A percentile compares a stretch with the other conserved stretches of the same genome.
Conservation (phyloP, 1,140 invertebrate genomes). For the Eueides isabella region DNA sequence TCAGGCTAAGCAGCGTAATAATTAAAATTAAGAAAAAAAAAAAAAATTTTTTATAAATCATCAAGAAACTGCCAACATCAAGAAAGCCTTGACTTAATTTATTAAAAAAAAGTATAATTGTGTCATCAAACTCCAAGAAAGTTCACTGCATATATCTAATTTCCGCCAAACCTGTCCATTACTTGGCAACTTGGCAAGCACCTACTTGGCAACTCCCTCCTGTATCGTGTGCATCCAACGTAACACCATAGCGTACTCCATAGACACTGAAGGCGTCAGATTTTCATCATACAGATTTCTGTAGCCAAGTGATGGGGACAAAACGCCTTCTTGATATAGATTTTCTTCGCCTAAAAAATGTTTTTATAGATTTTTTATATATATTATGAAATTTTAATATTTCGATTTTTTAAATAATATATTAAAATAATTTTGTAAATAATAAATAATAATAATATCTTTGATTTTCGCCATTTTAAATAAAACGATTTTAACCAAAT, state of each 20-base stretch:
- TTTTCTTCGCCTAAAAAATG: conserved; percentile 48
- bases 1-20: conserved; percentile 51
- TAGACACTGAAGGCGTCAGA: conserved; percentile 46
- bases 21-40: conserved; percentile 43
- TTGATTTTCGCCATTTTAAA: too few relatives aligned
- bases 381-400: neutral
- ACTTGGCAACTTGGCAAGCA: too few relatives aligned
- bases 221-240: conserved; percentile 56
- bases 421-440: too few relatives aligned
- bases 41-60: too few relatives aligned
- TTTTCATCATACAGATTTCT: conserved; percentile 51
- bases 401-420: too few relatives aligned
- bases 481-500: too few relatives aligned
- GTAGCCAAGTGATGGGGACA: conserved; percentile 42
- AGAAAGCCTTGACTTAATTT: too few relatives aligned
- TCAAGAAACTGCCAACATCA: neutral
- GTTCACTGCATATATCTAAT: too few relatives aligned
- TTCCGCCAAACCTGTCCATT: too few relatives aligned
- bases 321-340: conserved; percentile 43
- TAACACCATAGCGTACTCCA: conserved; percentile 48
- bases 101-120: too few relatives aligned
- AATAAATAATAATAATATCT: too few relatives aligned
- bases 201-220: conserved; percentile 52
- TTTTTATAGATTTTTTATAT: neutral
- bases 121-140: neutral